Evolutionary conservation across 2,888 invertebrate species (phyloP).

Genomic region (Clivina fossor): DNA sequence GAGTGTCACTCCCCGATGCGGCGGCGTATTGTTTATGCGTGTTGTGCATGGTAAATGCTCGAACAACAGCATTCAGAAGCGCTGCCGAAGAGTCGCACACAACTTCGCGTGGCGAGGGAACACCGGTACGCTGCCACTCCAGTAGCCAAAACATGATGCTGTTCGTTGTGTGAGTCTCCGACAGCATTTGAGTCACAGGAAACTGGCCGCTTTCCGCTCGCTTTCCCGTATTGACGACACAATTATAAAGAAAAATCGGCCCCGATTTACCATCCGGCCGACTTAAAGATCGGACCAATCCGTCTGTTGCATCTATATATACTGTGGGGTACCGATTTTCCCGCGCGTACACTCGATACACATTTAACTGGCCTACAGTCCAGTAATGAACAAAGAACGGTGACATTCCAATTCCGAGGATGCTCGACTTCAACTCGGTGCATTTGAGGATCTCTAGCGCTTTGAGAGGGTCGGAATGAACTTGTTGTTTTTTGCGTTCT

Average conservation of each 20-base stretch:
- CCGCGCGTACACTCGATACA: background rate
- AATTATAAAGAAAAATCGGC: slow-evolving; percentile 1
- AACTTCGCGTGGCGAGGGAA: background rate
- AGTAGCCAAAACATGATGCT: background rate
- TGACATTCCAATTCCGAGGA: background rate
- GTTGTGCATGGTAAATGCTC: background rate
- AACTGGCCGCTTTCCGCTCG: background rate
- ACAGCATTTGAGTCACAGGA: background rate
- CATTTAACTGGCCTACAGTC: background rate
- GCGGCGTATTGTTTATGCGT: background rate
- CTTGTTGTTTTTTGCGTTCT: too few species aligned
- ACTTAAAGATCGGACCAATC: background rate
- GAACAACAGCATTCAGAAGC: background rate
- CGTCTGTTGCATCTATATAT: background rate
- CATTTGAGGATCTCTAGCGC: background rate
- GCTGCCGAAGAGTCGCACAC: slow-evolving; percentile 6
- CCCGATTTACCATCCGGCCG: background rate
- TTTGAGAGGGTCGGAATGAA: background rate
- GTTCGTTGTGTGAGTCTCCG: background rate
- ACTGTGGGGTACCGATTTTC: background rate
- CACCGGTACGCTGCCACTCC: background rate
- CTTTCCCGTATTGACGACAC: background rate
- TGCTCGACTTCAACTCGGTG: background rate
- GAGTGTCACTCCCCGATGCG: background rate
- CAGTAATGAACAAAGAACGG: slow-evolving; percentile 1